phyloP scores from a whole-genome alignment of 2,797 vertebrate species.

The Xenopus petersii region DNA sequence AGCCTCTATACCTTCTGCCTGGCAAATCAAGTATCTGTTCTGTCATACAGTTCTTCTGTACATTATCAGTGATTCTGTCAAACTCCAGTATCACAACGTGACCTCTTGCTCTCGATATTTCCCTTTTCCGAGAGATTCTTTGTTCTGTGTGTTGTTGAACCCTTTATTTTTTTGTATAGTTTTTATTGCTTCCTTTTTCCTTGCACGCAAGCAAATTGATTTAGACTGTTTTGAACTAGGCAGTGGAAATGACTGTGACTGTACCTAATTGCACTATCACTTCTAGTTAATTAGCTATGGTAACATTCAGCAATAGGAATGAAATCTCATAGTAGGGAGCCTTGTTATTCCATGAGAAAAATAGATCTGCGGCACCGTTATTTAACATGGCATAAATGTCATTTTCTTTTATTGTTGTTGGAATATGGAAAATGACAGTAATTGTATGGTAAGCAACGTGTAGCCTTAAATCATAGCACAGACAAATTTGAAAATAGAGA shows the following conservation, averaged over 20 bases:
- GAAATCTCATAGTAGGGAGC: background rate
- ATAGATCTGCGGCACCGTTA: background rate
- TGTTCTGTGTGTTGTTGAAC: background rate
- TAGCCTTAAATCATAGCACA: too few relatives aligned
- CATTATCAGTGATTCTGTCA: background rate
- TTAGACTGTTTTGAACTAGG: background rate
- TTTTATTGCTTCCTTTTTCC: background rate
- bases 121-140: background rate
- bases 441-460: background rate
- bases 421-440: background rate
- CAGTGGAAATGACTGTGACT: background rate
- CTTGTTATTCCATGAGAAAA: background rate
- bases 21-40: background rate
- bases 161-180: background rate
- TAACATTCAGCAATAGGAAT: background rate
- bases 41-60: background rate
- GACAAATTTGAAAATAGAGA: too few relatives aligned
- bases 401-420: background rate
- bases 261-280: slow-evolving; percentile 1
- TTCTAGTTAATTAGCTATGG: slow-evolving; percentile 1
- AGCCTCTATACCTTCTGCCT: background rate
- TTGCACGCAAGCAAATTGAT: background rate
- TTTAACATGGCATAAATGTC: background rate
- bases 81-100: background rate
- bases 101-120: background rate